Evolutionary conservation across 2,113 vertebrate species (phyloP), one percentile per base, ranked within the genome.

Genomic region (Hydropotes inermis): DNA sequence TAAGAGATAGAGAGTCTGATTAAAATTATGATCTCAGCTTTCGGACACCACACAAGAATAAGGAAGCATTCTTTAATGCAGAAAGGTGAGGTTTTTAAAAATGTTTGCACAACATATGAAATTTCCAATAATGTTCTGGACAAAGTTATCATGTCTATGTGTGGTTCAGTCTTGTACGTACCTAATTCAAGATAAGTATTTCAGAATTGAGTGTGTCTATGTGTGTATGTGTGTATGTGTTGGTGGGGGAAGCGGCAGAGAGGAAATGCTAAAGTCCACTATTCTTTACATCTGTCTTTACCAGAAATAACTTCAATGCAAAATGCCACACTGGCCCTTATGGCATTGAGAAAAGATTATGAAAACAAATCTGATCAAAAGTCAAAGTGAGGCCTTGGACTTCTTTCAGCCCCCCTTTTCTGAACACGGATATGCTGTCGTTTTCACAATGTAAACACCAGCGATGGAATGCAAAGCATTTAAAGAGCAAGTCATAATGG

Each of bases 401-500:
- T 78, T 19, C 16, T 50, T 74, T 30, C 27, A 47, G 67, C 6
- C 15, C 3, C 60, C 36, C 9, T 1, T 50, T 36, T 19, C 21
- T 27, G 45, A 91, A 55, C n/a, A 64, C 30, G 85, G 78, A 47
- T 60, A 27, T 10, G 9, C 91, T 67, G 39, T 33, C 14, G 0
- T 50, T 21, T 67, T 30, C 21, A 30, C 91, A 54, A 82, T 23
- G n/a, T 50, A 92, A 97, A 84, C 3, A 50, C 30, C 74, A 82
- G 78, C 25, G 14, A 13, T 0, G 36, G 95, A 92, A 96, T 0
- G 33, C 5, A 91, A 58, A 74, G 97, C 57, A 27, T 16, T 58
- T 33, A 89, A 67, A 94, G 94, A 98, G 79, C 89, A 61, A 84
- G 91, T 89, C 96, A 94, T 92, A 89, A 96, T 0, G 0, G 57